phyloP scores from a whole-genome alignment of 64 coral and sea anemone species.

The Astreopora myriophthalma region DNA sequence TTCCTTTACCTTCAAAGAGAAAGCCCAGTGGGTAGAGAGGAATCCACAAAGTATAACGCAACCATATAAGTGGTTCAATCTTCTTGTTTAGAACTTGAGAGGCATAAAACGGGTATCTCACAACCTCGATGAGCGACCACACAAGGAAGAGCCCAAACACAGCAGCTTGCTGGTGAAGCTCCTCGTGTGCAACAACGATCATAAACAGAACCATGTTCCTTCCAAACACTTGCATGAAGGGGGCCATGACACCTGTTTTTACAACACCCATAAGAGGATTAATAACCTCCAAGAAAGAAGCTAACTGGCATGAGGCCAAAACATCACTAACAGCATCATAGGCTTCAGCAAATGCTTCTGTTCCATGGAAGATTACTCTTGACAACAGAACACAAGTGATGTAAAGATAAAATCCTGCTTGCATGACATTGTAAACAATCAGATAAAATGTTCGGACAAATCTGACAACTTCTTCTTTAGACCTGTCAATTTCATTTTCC shows the following conservation, averaged over 20 bases:
- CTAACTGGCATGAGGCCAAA: slow-evolving; percentile 90
- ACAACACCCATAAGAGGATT: slow-evolving; percentile 80
- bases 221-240: slow-evolving; percentile 74
- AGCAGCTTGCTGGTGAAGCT: slow-evolving; percentile 72
- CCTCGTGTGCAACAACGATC: slow-evolving; percentile 75
- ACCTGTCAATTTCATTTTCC: slow-evolving; percentile 63
- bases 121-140: slow-evolving; percentile 90
- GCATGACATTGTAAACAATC: slow-evolving; percentile 70
- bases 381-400: slow-evolving; percentile 45
- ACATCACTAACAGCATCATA: slow-evolving; percentile 93
- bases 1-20: slow-evolving; percentile 70
- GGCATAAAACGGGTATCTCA: slow-evolving; percentile 88
- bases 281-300: slow-evolving; percentile 88
- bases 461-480: slow-evolving; percentile 60
- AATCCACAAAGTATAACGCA: slow-evolving; percentile 89
- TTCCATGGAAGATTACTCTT: slow-evolving; percentile 33
- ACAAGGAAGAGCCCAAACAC: slow-evolving; percentile 78
- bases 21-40: slow-evolving; percentile 86
- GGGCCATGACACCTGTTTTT: slow-evolving; percentile 80
- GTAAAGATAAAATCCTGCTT: slow-evolving; percentile 54
- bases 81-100: slow-evolving; percentile 60
- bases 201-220: slow-evolving; percentile 84
- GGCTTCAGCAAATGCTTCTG: slow-evolving; percentile 48
- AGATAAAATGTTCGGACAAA: slow-evolving; percentile 66
- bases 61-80: slow-evolving; percentile 86